phyloP scores from a whole-genome alignment of 2,888 invertebrate species.

The Julus scandinavius region DNA sequence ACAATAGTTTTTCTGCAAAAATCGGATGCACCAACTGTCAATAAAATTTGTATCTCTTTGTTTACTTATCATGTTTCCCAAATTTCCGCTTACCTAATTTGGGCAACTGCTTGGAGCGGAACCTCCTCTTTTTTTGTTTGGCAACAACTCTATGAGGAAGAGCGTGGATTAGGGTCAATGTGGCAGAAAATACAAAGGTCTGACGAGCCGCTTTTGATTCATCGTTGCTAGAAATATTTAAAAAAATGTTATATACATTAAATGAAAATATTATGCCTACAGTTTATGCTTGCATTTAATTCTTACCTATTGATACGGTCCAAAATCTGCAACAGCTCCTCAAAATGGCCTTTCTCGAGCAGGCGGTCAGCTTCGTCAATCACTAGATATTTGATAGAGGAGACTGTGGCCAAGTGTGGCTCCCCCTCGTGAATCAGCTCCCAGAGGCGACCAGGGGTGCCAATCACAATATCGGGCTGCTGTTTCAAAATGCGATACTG shows the following conservation, averaged over 20 bases:
- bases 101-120: slow-evolving; percentile 65
- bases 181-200: slow-evolving; percentile 97
- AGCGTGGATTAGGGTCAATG: slow-evolving; percentile 86
- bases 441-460: slow-evolving; percentile 97
- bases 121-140: slow-evolving; percentile 61
- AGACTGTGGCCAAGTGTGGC: slow-evolving; percentile 59
- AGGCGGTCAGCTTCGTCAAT: slow-evolving; percentile 99
- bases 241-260: not conserved
- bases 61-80: not conserved
- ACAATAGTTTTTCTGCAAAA: slow-evolving; percentile 75
- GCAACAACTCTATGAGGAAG: slow-evolving; percentile 73
- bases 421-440: slow-evolving; percentile 84
- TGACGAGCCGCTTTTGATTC: slow-evolving; percentile 74
- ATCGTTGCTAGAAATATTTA: slow-evolving; percentile 65
- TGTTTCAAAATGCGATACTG: slow-evolving; percentile 86
- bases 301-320: slow-evolving; percentile 80
- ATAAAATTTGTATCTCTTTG: too few relatives aligned
- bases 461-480: slow-evolving; percentile 93
- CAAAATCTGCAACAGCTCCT: slow-evolving; percentile 84
- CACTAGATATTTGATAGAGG: slow-evolving; percentile 74
- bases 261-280: not conserved
- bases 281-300: not conserved
- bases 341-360: slow-evolving; percentile 96
- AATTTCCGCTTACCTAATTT: slow-evolving; percentile 48
- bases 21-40: not conserved